Evolutionary conservation across 2,113 vertebrate genomes (phyloP), one percentile per base, ranked within the genome.

Genomic region (Muscicapa adusta): DNA sequence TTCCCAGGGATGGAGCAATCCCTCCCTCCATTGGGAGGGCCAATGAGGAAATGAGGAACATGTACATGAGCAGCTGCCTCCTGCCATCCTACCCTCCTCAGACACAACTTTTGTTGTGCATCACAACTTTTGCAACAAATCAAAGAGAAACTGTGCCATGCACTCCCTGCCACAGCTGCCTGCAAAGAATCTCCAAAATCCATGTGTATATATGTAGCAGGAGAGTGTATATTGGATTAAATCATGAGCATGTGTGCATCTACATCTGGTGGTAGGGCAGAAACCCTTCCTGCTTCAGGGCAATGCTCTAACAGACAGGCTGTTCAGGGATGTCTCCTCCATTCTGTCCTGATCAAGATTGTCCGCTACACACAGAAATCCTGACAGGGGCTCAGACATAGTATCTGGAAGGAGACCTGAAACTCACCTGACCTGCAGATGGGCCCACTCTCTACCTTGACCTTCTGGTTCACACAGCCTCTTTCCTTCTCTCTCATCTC

Each of bases 81-180:
- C 74, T 87, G 73, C 53, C 73, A 74, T 10, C 18, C 20, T 5
- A 2, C 43, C 26, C 33, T 79, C 53, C 63, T 83, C 31, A 63
- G 78, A n/a, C 38, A 68, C 0, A 1, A 22, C 0, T 29, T 51
- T 28, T 51, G 50, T 10, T 51, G 0, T 15, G 20, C 34, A 54
- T 51, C 51, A 14, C 1, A 7, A 28, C 19, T 61, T 62, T 8
- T 38, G 43, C 40, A 67, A 24, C 22, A 51, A 82, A 29, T 26
- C 10, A 6, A 50, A 56, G 33, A 62, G 31, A 43, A 80, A 36
- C 0, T 0, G 47, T 0, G 0, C 47, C 0, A 1, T 38, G 58
- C 6, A 23, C 11, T 19, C 43, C 42, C 28, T 43, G 22, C 50
- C 50, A n/a, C 0, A 1, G 31, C 42, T 8, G 34, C 38, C 73